Base-by-base conservation (phyloP, 2,888 invertebrate genomes). In the Lissocephala sabroskyi region DNA sequence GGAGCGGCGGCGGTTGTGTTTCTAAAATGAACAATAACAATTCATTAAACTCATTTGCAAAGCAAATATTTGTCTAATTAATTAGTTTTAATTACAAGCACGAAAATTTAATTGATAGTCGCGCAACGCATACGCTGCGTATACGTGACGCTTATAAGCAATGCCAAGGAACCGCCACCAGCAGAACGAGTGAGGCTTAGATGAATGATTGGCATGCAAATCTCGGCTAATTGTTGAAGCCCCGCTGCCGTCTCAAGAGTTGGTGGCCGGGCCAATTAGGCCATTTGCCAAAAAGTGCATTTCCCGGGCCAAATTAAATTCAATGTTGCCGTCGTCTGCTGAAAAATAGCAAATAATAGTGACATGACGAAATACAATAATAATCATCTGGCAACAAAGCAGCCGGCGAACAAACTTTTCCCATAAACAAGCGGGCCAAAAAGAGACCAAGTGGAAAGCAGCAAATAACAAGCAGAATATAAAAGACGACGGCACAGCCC, bases 291-390 rank as follows among this genome's bases (percentile, higher is more conserved):
- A 29, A 1, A 29, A 29, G 11, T 29, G 7, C 13, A 33, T 2
- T 2, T 33, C 13, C 13, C 13, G 14, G 33, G 35, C 41, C 18
- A 44, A 68, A 65, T 56, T 47, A 60, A 68, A 56, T 65, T 52
- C 52, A 42, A 29, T 41, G 52, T 30, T 18, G 23, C 23, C 23
- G 23, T 23, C 23, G 4, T 23, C 7, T 23, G 23, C 7, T 23
- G 70, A 65, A 64, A 67, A 76, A 77, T 65, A 58, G 74, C 77
- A 68, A 68, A 68, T 68, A 68, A 68, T 68, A 74, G 75, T 68
- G 77, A 68, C 77, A 77, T 77, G 68, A 77, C 70, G 75, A 68
- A 68, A 77, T 65, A 74, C 66, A 68, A 68, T 68, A 71, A 68
- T 68, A 77, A 74, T 74, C 70, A 59, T 49, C 41, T n/a, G n/a